phyloP scores from a whole-genome alignment of 2,797 vertebrate genomes.

The Peromyscus nudipes region DNA sequence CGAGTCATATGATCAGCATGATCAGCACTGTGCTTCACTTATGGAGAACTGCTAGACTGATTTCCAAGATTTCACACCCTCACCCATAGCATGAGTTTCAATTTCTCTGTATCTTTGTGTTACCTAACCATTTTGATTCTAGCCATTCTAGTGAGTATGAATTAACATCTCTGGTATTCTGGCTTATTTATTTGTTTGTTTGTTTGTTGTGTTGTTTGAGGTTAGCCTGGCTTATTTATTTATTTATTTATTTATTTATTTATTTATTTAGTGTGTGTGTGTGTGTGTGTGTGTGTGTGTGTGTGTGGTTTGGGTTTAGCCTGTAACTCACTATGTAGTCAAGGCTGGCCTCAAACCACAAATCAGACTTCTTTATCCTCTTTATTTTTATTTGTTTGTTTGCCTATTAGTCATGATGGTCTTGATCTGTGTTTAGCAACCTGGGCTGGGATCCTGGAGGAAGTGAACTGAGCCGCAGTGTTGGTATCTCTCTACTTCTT shows the following conservation, averaged over 20 bases:
- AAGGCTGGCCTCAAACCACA: neutral
- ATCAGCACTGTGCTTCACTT: neutral
- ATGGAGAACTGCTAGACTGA: neutral
- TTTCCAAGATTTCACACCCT: neutral
- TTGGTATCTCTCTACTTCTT: neutral
- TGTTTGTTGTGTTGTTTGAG: neutral
- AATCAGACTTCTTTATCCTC: neutral
- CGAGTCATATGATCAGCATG: neutral
- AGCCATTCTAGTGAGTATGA: neutral
- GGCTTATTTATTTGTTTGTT: neutral
- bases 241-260: too few relatives aligned
- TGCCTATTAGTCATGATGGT: neutral
- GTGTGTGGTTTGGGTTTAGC: neutral
- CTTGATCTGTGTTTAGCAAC: neutral
- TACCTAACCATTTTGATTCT: neutral
- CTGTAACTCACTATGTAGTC: neutral
- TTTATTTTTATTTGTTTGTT: neutral
- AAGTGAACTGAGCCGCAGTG: neutral
- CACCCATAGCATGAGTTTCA: neutral
- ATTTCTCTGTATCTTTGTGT: neutral
- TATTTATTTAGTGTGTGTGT: too few relatives aligned
- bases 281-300: neutral
- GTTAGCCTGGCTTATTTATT: neutral
- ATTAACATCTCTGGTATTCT: neutral
- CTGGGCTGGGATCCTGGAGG: neutral